Evolutionary conservation across 2,113 vertebrate genomes (phyloP).

Genomic region (Pangasianodon gigas): DNA sequence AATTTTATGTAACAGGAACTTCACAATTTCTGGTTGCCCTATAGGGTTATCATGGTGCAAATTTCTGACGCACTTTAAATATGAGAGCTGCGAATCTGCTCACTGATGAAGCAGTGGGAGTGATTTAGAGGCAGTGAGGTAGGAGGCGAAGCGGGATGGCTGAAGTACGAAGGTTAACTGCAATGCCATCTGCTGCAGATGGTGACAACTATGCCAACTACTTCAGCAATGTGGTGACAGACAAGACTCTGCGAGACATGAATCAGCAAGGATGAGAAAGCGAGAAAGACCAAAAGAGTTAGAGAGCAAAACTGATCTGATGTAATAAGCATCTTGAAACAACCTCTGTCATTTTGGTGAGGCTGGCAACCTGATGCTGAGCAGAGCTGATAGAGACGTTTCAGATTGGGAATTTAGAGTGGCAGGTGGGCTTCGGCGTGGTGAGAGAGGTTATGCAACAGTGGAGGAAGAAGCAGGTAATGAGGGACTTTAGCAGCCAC

Average conservation of each 20-base stretch:
- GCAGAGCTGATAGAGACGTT: background rate
- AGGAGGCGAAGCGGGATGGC: background rate
- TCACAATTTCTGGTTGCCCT: background rate
- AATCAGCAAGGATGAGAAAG: background rate
- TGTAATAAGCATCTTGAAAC: slow-evolving; percentile 7
- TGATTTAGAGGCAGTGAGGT: background rate
- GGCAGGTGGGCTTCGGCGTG: background rate
- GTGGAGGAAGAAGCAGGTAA: slow-evolving; percentile 20
- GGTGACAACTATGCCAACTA: slow-evolving; percentile 9
- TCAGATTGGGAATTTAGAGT: slow-evolving; percentile 12
- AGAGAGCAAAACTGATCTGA: background rate
- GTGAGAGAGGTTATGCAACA: background rate
- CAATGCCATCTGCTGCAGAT: slow-evolving; percentile 1
- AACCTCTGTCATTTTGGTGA: background rate
- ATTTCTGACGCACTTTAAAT: background rate
- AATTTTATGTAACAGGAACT: background rate
- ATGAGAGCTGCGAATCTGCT: slow-evolving; percentile 28
- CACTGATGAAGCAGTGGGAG: slow-evolving; percentile 5
- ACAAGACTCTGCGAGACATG: background rate
- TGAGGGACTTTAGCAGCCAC: slow-evolving; percentile 38
- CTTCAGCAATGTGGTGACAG: background rate
- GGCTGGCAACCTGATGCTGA: background rate
- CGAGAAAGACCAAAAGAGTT: background rate
- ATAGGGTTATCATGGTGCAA: background rate
- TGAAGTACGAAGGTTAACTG: background rate